phyloP scores from a whole-genome alignment of 2,888 invertebrate genomes.

The Calephelis perditalis region DNA sequence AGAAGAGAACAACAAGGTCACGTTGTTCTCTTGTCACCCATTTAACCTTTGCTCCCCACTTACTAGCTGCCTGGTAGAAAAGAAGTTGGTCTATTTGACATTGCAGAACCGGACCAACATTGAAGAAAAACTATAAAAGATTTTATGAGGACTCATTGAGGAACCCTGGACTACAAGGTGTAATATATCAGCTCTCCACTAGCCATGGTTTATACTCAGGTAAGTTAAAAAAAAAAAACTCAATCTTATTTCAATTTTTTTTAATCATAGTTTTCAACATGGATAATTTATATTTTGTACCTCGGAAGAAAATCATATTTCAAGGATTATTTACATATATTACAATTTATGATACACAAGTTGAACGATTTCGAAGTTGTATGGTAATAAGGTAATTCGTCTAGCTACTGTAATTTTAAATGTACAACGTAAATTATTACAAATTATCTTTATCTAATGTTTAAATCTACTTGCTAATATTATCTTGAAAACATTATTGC shows the following conservation, averaged over 20 bases:
- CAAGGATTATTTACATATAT: slow-evolving; percentile 72
- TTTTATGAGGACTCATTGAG: too few species aligned
- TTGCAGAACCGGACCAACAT: too few species aligned
- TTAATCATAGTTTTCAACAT: slow-evolving; percentile 77
- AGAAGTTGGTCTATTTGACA: neutral
- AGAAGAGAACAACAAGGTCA: too few species aligned
- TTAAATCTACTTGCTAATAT: slow-evolving; percentile 47
- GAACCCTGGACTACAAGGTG: too few species aligned
- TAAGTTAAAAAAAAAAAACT: slow-evolving; percentile 37
- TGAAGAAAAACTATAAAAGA: too few species aligned
- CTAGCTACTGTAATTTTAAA: slow-evolving; percentile 68
- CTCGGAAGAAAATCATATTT: slow-evolving; percentile 77
- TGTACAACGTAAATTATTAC: slow-evolving; percentile 62
- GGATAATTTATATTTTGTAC: slow-evolving; percentile 76
- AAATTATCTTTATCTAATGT: slow-evolving; percentile 14
- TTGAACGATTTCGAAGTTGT: slow-evolving; percentile 42
- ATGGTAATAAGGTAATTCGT: slow-evolving; percentile 56
- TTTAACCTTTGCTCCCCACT: neutral
- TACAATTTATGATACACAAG: slow-evolving; percentile 69
- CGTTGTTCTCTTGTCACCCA: too few species aligned
- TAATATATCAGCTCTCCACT: too few species aligned
- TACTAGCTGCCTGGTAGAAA: neutral
- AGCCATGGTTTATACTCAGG: neutral
- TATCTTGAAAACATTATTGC: slow-evolving; percentile 68
- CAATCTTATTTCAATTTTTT: slow-evolving; percentile 50